phyloP scores from a whole-genome alignment of 2,797 vertebrate genomes.

The Paguma larvata region DNA sequence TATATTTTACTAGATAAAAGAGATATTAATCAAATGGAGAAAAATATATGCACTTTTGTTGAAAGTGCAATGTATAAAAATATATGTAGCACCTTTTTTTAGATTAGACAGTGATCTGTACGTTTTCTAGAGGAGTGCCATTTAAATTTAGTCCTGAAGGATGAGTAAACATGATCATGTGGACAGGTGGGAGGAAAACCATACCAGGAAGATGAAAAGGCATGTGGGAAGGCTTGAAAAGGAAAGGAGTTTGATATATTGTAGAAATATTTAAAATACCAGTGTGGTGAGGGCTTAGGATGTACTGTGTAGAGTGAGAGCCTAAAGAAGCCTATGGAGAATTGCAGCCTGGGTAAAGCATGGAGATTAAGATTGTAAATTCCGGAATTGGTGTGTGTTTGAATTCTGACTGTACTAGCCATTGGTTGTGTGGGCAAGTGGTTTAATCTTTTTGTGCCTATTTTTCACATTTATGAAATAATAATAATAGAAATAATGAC shows the following conservation, averaged over 20 bases:
- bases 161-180: constrained; percentile 61
- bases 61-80: background rate
- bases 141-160: constrained; percentile 57
- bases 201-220: constrained; percentile 41
- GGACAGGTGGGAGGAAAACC: constrained; percentile 69
- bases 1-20: background rate
- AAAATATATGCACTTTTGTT: background rate
- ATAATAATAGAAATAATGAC: background rate
- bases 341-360: background rate
- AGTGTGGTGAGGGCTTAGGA: background rate
- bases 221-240: constrained; percentile 35
- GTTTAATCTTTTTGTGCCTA: background rate
- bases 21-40: background rate
- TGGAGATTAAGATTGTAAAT: background rate
- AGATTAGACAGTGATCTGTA: background rate
- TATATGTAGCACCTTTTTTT: background rate
- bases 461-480: background rate
- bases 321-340: background rate
- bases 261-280: constrained; percentile 56
- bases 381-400: background rate
- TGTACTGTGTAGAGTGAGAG: background rate
- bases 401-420: background rate
- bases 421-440: background rate
- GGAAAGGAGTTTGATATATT: constrained; percentile 26
- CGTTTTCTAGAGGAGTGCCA: background rate